These are phyloP conservation scores for Drosophila neocordata DNA, from an alignment of 1,140 invertebrate species.

Conservation along the genomic window DNA sequence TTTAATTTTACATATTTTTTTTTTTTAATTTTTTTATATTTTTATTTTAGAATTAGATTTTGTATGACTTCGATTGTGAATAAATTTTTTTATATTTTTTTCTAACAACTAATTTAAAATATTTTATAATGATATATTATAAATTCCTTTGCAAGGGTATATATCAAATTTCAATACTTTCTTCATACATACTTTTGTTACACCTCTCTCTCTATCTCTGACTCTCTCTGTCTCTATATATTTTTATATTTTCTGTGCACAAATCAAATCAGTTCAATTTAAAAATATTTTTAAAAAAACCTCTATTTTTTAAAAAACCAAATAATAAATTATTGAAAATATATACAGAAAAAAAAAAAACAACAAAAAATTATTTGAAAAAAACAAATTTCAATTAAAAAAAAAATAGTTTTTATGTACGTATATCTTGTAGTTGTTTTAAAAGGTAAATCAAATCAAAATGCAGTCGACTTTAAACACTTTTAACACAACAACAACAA, in stretches of 20 bases:
- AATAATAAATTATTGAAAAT: slow-evolving; percentile 16
- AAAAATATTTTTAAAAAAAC: slow-evolving; percentile 16
- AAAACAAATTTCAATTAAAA: slow-evolving; percentile 21
- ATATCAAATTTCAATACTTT: slow-evolving; percentile 4
- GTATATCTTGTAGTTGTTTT: slow-evolving; percentile 77
- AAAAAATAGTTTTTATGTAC: slow-evolving; percentile 52
- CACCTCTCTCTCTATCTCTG: slow-evolving; percentile 34
- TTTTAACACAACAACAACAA: too few species aligned
- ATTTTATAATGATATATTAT: too few species aligned
- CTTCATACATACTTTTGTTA: slow-evolving; percentile 42
- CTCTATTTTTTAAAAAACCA: neutral
- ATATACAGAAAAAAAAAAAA: slow-evolving; percentile 21
- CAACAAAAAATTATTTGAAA: neutral
- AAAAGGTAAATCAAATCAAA: slow-evolving; percentile 22
- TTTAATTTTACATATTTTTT: too few species aligned
- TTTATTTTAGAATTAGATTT: too few species aligned
- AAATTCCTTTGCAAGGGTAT: too few species aligned
- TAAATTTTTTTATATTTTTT: too few species aligned
- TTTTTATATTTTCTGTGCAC: slow-evolving; percentile 63
- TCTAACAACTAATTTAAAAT: too few species aligned
- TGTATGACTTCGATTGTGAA: too few species aligned
- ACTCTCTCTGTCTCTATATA: neutral
- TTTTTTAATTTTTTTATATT: too few species aligned
- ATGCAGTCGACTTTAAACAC: slow-evolving; percentile 10
- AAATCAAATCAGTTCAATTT: slow-evolving; percentile 34